Evolutionary conservation across 2,797 vertebrate species (phyloP), one percentile per base, ranked within the genome.

Genomic region (Schizothorax lantsangensis): DNA sequence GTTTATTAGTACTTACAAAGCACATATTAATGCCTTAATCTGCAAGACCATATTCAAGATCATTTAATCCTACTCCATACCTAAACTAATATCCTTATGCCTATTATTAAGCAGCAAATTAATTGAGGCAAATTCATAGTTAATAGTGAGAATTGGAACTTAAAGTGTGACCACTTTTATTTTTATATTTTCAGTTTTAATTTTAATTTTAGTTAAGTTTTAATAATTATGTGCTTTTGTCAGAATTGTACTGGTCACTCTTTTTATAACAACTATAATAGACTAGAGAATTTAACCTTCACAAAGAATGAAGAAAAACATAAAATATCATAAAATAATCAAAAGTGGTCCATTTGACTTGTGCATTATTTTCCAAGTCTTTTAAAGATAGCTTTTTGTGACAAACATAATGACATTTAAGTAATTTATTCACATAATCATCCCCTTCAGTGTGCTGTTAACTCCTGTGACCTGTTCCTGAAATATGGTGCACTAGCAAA

Each of bases 341-440:
- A 33, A 12, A 75, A 52, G 73, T 6, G 15, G 15, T 19, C 6
- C 14, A 17, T 57, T n/a, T 78, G 17, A 23, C 30, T 77, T 0
- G 11, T 33, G 23, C 71, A 1, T 45, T 73, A 72, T 73, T 26
- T 47, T 45, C 0, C 12, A 8, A 17, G 23, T 26, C n/a, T 15
- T 47, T 17, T 52, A 73, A 73, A 73, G 54, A 7, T 23, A 64
- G 10, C 11, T 47, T 64, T 68, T 36, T 81, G n/a, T 30, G 38
- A 81, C 79, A 47, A 47, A 81, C 43, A 68, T 26, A 49, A 19
- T 81, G 62, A 68, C 26, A 81, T 81, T 81, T 68, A 81, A 47
- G 79, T 40, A 40, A 79, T 49, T 45, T 30, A 64, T 64, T 80
- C 15, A 80, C 57, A 81, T 17, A 33, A 33, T 33, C 43, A 19